Percentiles rank a stretch among this genome's conserved stretches.
phyloP scores from a whole-genome alignment of 2,888 invertebrate species.

The Julus scanicus region DNA sequence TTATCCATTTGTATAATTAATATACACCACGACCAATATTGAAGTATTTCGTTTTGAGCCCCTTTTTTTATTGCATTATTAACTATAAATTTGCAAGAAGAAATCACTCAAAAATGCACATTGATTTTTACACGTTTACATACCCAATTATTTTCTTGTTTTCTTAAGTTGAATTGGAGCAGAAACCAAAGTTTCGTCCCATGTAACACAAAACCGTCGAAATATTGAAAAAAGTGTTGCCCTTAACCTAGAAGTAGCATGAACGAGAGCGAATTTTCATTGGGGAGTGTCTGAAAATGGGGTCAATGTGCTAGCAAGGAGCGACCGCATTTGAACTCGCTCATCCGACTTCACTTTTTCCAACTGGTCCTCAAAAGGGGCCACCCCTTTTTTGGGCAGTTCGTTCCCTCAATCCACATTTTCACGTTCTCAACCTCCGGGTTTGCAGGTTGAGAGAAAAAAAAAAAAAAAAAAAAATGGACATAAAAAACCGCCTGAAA shows the following conservation, averaged over 20 bases:
- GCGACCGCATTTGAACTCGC: constrained; percentile 52
- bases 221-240: constrained; percentile 23
- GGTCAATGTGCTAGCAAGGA: constrained; percentile 52
- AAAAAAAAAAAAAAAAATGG: not conserved
- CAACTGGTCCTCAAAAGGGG: not conserved
- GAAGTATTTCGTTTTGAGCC: too few relatives aligned
- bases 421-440: constrained; percentile 36
- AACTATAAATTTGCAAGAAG: too few relatives aligned
- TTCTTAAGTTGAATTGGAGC: not conserved
- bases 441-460: not conserved
- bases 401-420: constrained; percentile 36
- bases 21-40: too few relatives aligned
- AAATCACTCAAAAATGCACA: too few relatives aligned
- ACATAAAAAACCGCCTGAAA: not conserved
- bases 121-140: too few relatives aligned
- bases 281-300: constrained; percentile 48
- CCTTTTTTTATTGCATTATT: too few relatives aligned
- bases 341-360: constrained; percentile 21
- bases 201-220: not conserved
- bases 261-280: constrained; percentile 44
- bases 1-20: too few relatives aligned
- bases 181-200: not conserved
- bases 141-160: too few relatives aligned
- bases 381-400: constrained; percentile 36
- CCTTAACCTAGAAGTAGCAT: constrained; percentile 51